phyloP scores from a whole-genome alignment of 1,140 invertebrate genomes.

The Agrypnia vestita region DNA sequence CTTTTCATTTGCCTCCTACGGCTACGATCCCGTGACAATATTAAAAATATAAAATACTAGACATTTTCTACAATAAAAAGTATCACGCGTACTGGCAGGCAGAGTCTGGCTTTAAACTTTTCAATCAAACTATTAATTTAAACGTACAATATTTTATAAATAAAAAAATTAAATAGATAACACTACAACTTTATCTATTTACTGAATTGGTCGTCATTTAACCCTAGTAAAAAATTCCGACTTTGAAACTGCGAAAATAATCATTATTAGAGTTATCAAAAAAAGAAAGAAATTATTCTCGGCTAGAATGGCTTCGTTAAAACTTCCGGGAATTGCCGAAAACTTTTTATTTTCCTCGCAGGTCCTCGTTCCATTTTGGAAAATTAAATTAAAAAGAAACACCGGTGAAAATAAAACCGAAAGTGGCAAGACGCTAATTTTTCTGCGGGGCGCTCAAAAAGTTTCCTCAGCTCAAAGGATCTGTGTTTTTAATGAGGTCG shows the following conservation, averaged over 20 bases:
- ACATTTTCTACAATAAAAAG: too few species aligned
- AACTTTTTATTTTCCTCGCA: constrained; percentile 10
- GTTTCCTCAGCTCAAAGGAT: constrained; percentile 52
- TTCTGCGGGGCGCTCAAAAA: constrained; percentile 43
- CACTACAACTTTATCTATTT: too few species aligned
- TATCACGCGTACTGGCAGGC: too few species aligned
- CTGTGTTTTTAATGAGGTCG: constrained; percentile 58
- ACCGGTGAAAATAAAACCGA: constrained; percentile 15
- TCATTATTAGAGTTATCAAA: constrained; percentile 1
- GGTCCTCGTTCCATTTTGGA: constrained; percentile 21
- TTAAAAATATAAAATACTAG: too few species aligned
- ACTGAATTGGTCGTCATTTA: too few species aligned
- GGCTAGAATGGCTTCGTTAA: constrained; percentile 7
- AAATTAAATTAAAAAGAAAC: constrained; percentile 38
- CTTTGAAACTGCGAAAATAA: neutral
- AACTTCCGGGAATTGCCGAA: neutral
- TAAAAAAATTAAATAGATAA: too few species aligned
- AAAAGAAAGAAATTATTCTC: neutral
- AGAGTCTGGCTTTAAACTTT: too few species aligned
- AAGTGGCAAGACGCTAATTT: constrained; percentile 42
- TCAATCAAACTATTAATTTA: too few species aligned
- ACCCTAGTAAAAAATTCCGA: too few species aligned
- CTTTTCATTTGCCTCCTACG: too few species aligned
- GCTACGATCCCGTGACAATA: too few species aligned
- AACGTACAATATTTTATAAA: too few species aligned